Conservation (phyloP, 2,888 invertebrate genomes). For the Zygaena filipendulae region DNA sequence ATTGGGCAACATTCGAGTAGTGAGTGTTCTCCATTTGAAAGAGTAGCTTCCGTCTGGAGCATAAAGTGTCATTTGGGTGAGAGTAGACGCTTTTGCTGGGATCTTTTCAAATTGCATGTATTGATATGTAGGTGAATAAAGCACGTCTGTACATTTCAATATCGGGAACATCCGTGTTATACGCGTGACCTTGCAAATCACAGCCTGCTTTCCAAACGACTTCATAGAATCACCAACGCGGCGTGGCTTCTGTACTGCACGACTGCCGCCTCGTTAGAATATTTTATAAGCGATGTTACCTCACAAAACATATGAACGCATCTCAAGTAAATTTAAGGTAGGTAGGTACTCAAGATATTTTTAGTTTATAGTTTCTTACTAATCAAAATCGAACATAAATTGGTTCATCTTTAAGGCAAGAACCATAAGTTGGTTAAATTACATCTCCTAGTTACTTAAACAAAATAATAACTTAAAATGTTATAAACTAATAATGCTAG, state of each 20-base stretch:
- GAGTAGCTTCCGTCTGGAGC: conserved; percentile 30
- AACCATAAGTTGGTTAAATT: too few species aligned
- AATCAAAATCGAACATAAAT: too few species aligned
- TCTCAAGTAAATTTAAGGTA: too few species aligned
- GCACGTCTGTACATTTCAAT: conserved; percentile 68
- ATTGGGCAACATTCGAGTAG: conserved; percentile 51
- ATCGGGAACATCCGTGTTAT: conserved; percentile 70
- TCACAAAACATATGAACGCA: background rate
- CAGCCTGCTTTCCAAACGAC: conserved; percentile 69
- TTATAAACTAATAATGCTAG: too few species aligned
- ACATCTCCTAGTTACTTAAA: too few species aligned
- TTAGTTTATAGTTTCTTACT: too few species aligned
- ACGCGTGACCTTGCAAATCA: conserved; percentile 69
- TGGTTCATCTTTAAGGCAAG: too few species aligned
- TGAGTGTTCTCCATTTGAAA: conserved; percentile 38
- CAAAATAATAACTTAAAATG: too few species aligned
- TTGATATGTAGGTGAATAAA: conserved; percentile 68
- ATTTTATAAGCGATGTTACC: conserved; percentile 34
- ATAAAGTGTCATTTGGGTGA: conserved; percentile 40
- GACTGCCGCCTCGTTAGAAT: conserved; percentile 47
- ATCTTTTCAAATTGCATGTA: conserved; percentile 59
- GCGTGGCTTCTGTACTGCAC: conserved; percentile 55
- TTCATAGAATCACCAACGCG: conserved; percentile 59
- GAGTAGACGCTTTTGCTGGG: conserved; percentile 30
- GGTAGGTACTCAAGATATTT: too few species aligned